Evolutionary conservation across 1,140 invertebrate genomes (phyloP).

Genomic region (Rhyacophila brunnea): DNA sequence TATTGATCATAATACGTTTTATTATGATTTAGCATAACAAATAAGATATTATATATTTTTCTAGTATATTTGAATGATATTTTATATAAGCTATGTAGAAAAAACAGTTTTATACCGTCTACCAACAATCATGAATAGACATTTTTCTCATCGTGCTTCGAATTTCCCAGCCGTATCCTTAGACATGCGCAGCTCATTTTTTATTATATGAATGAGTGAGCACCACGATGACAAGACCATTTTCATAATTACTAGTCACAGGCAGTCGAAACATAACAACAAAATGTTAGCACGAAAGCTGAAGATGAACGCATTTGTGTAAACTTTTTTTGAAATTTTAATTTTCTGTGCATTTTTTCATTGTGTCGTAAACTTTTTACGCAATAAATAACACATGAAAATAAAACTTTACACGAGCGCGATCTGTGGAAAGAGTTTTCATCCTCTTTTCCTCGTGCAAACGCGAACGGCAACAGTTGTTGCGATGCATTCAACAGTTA

Average conservation of each 20-base stretch:
- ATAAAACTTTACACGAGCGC: background rate
- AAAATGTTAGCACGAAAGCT: too few species aligned
- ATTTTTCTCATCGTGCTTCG: constrained; percentile 5
- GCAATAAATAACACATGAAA: background rate
- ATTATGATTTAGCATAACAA: too few species aligned
- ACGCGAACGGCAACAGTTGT: constrained; percentile 26
- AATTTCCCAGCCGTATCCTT: constrained; percentile 1
- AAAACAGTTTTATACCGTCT: background rate
- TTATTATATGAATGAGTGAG: constrained; percentile 22
- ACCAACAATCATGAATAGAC: constrained; percentile 11
- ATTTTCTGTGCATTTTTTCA: background rate
- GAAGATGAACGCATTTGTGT: background rate
- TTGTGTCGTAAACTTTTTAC: background rate
- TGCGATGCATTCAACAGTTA: constrained; percentile 30
- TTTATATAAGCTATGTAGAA: too few species aligned
- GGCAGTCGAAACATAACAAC: too few species aligned
- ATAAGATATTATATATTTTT: too few species aligned
- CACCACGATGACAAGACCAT: background rate
- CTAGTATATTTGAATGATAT: too few species aligned
- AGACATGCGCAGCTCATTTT: constrained; percentile 25
- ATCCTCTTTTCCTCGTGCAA: constrained; percentile 11
- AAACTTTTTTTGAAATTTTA: background rate
- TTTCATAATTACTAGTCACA: background rate
- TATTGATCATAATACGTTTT: too few species aligned
- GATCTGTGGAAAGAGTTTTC: constrained; percentile 18